phyloP scores from a whole-genome alignment of 2,113 vertebrate genomes.

The Leptocoma aspasia region DNA sequence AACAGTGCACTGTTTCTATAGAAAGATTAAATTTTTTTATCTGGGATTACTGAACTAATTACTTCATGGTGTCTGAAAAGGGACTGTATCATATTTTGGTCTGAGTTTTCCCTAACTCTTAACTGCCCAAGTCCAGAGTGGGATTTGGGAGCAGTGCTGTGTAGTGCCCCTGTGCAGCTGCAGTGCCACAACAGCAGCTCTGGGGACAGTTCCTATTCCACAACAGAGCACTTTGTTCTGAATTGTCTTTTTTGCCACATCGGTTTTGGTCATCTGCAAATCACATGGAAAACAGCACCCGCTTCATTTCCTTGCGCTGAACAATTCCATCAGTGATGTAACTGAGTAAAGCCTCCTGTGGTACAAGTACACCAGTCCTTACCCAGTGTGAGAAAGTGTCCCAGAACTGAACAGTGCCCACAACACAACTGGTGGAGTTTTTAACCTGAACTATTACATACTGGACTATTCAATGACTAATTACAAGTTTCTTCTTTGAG shows the following conservation, averaged over 20 bases:
- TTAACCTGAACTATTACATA: not conserved
- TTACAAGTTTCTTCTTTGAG: not conserved
- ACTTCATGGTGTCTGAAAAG: not conserved
- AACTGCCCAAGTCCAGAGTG: not conserved
- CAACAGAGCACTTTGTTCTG: not conserved
- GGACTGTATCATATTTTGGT: not conserved
- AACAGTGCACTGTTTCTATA: slow-evolving; percentile 77
- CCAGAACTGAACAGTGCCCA: not conserved
- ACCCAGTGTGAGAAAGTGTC: not conserved
- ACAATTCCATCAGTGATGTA: not conserved
- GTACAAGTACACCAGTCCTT: not conserved
- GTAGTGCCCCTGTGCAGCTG: not conserved
- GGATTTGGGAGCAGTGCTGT: not conserved
- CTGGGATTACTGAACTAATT: not conserved
- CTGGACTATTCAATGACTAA: not conserved
- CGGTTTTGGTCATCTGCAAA: not conserved
- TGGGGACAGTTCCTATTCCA: not conserved
- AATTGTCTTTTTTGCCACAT: not conserved
- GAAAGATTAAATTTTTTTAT: slow-evolving; percentile 76
- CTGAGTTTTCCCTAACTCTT: not conserved
- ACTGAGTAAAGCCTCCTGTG: not conserved
- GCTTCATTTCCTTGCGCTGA: not conserved
- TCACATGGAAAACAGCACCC: not conserved
- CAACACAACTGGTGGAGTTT: not conserved
- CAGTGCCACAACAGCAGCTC: not conserved